Evolutionary conservation across 2,888 invertebrate genomes (phyloP).

Genomic region (Agrotis segetum): DNA sequence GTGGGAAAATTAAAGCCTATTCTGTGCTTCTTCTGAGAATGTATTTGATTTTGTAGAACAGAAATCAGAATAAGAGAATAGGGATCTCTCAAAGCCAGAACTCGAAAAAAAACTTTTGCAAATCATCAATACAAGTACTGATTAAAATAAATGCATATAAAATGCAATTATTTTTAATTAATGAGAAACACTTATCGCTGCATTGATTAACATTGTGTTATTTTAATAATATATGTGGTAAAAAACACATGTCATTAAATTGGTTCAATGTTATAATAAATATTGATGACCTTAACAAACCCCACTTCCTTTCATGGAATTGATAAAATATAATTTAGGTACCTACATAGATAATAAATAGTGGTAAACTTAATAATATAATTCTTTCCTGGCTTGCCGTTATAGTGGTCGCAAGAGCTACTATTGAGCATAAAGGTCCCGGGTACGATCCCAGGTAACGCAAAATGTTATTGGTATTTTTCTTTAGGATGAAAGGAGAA

Average conservation of each 20-base stretch:
- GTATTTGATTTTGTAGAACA: not conserved
- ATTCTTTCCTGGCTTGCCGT: too few relatives aligned
- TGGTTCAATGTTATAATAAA: constrained; percentile 23
- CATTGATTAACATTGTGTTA: constrained; percentile 2
- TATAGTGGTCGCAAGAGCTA: too few relatives aligned
- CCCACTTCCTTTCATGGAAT: constrained; percentile 19
- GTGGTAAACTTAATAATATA: too few relatives aligned
- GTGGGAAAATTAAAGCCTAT: too few relatives aligned
- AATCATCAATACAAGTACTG: too few relatives aligned
- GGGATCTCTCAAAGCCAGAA: too few relatives aligned
- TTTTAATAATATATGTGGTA: not conserved
- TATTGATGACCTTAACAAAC: constrained; percentile 24
- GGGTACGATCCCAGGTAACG: too few relatives aligned
- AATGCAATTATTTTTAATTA: constrained; percentile 36
- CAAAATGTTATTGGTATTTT: too few relatives aligned
- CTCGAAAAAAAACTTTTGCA: too few relatives aligned
- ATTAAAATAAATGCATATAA: not conserved
- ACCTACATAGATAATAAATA: too few relatives aligned
- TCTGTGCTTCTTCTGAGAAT: not conserved
- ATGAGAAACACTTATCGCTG: not conserved
- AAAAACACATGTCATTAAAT: constrained; percentile 8
- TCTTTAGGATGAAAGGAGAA: too few relatives aligned
- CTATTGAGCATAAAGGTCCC: too few relatives aligned
- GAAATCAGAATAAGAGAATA: not conserved
- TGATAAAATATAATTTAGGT: constrained; percentile 22